These are phyloP conservation scores for Muscicapa comitata DNA, from an alignment of 2,797 vertebrate genomes.

Conservation along the genomic window DNA sequence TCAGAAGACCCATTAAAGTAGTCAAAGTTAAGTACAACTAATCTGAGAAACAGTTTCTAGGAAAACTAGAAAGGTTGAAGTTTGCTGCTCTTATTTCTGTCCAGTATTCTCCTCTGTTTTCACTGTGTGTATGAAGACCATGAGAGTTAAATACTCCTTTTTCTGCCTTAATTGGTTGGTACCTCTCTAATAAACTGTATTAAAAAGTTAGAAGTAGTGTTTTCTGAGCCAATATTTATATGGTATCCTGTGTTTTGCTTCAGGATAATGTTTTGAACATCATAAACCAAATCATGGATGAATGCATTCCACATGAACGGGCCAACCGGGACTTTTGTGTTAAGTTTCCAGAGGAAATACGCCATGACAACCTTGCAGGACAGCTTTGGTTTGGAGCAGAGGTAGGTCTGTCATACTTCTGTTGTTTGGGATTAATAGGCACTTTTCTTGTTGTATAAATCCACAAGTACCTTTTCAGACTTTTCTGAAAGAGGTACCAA, in stretches of 20 bases:
- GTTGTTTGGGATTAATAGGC: neutral
- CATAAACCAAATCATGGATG: conserved; percentile 98
- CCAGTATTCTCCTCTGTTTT: neutral
- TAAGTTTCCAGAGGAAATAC: conserved; percentile 98
- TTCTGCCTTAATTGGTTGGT: neutral
- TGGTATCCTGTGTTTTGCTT: neutral
- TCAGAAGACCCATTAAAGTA: neutral
- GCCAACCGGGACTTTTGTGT: conserved; percentile 95
- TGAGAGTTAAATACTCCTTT: neutral
- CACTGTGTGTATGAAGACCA: rapidly evolving
- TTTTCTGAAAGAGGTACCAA: neutral
- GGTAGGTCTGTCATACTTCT: conserved; percentile 69
- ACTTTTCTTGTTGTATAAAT: neutral
- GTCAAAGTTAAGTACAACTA: neutral
- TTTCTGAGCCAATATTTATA: neutral
- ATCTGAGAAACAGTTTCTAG: neutral
- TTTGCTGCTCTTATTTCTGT: neutral
- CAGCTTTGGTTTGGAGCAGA: conserved; percentile 99
- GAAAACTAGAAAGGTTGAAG: neutral
- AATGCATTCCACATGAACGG: conserved; percentile 92
- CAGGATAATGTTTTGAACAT: conserved; percentile 97
- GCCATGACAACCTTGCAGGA: conserved; percentile 97
- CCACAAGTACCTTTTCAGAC: neutral
- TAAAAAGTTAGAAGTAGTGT: neutral
- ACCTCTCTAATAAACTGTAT: neutral